A percentile compares a stretch with the other conserved stretches of the same genome.
Conservation (phyloP, 2,888 invertebrate species). For the Thymelicus acteon region DNA sequence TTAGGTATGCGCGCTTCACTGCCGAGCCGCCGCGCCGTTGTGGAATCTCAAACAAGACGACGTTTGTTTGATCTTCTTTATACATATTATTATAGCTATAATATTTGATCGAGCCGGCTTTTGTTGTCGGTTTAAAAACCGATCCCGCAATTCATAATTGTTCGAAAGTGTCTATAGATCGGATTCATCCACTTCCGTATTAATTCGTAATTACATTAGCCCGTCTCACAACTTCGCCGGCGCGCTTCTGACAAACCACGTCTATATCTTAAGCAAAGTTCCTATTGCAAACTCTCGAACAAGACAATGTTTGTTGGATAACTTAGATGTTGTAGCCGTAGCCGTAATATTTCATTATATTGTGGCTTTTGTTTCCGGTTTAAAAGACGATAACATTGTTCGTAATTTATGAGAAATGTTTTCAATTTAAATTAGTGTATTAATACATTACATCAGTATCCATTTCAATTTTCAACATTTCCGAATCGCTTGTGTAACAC, state of each 20-base stretch:
- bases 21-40: conserved; percentile 54
- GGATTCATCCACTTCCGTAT: conserved; percentile 13
- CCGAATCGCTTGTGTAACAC: conserved; percentile 1
- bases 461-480: conserved; percentile 15
- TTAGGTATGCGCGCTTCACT: conserved; percentile 76
- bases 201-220: conserved; percentile 23
- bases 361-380: conserved; percentile 19
- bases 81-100: conserved; percentile 20
- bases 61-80: conserved; percentile 7
- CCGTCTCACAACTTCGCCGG: conserved; percentile 9
- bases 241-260: conserved; percentile 11
- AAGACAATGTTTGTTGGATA: conserved; percentile 15
- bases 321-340: not conserved
- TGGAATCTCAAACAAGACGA: conserved; percentile 22
- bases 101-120: conserved; percentile 16
- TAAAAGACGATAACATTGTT: conserved; percentile 12
- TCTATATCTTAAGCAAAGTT: conserved; percentile 18
- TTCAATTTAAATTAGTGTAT: conserved; percentile 1
- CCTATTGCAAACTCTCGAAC: conserved; percentile 15
- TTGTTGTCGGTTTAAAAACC: conserved; percentile 10
- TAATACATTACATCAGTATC: conserved; percentile 17
- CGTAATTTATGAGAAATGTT: conserved; percentile 17
- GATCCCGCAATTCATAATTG: conserved; percentile 11
- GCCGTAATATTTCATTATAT: conserved; percentile 10
- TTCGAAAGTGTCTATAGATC: conserved; percentile 8